Conservation (phyloP, 2,797 vertebrate species). For the Coendou prehensilis region DNA sequence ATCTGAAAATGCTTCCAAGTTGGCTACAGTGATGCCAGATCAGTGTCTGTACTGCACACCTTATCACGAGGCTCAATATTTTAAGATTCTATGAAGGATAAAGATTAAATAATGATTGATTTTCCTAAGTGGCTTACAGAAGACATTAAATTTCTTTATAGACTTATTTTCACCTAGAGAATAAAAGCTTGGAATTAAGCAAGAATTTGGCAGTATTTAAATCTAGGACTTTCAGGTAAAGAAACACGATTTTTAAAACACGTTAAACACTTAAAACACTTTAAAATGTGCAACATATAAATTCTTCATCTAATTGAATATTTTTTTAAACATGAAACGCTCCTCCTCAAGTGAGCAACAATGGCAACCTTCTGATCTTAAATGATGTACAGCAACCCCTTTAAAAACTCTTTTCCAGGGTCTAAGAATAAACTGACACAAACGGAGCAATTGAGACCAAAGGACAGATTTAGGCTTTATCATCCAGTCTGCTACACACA, state of each 20-base stretch:
- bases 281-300: conserved; percentile 6
- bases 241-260: not conserved
- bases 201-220: conserved; percentile 54
- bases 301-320: conserved; percentile 7
- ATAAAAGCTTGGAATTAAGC: conserved; percentile 27
- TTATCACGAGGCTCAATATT: not conserved
- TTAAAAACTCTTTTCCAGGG: conserved; percentile 22
- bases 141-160: conserved; percentile 2
- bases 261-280: not conserved
- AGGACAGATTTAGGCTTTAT: not conserved
- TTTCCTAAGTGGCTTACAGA: not conserved
- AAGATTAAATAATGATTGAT: conserved; percentile 33
- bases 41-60: not conserved
- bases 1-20: not conserved
- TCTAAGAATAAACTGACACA: conserved; percentile 35
- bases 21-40: not conserved
- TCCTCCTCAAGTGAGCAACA: not conserved
- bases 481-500: not conserved
- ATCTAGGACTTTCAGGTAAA: not conserved
- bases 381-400: not conserved
- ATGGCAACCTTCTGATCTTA: not conserved
- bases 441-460: conserved; percentile 57
- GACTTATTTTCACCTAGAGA: not conserved
- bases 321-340: not conserved
- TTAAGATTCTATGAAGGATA: not conserved